Percentiles rank a stretch among this genome's conserved stretches.
Conservation (phyloP, 2,888 invertebrate species). For the Patella caerulea region DNA sequence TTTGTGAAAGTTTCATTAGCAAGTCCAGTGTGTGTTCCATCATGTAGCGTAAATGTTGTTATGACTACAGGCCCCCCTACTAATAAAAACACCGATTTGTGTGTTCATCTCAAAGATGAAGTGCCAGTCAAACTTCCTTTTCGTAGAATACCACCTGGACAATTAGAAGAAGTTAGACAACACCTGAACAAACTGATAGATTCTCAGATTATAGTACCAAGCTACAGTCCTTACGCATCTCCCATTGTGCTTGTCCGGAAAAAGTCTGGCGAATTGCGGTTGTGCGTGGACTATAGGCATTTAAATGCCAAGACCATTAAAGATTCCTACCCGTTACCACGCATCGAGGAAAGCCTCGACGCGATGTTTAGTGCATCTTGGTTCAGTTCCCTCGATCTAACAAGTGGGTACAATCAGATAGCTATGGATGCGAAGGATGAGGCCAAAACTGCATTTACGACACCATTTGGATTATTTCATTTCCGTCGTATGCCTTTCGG, state of each 20-base stretch:
- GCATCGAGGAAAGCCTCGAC: conserved; percentile 39
- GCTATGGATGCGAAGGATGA: conserved; percentile 28
- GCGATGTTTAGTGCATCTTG: conserved; percentile 24
- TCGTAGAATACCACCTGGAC: conserved; percentile 25
- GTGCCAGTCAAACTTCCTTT: conserved; percentile 22
- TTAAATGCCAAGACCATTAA: conserved; percentile 33
- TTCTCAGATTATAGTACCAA: conserved; percentile 30
- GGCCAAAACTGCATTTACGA: conserved; percentile 37
- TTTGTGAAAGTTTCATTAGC: background rate
- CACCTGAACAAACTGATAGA: conserved; percentile 30
- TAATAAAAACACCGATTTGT: too few species aligned
- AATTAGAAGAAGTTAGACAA: conserved; percentile 19
- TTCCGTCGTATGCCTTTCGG: too few species aligned
- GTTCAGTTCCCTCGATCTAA: conserved; percentile 36
- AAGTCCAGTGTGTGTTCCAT: background rate
- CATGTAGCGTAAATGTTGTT: background rate
- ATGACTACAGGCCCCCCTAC: background rate
- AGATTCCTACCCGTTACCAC: conserved; percentile 36
- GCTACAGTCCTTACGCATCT: conserved; percentile 34
- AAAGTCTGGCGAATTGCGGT: conserved; percentile 32
- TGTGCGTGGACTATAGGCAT: conserved; percentile 35
- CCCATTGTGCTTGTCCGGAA: conserved; percentile 40
- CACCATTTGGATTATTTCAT: background rate
- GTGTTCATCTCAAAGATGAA: background rate
- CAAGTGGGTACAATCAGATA: conserved; percentile 32